Evolutionary conservation across 1,140 invertebrate genomes (phyloP), one percentile per base, ranked within the genome.

Genomic region (Gryllus bimaculatus): DNA sequence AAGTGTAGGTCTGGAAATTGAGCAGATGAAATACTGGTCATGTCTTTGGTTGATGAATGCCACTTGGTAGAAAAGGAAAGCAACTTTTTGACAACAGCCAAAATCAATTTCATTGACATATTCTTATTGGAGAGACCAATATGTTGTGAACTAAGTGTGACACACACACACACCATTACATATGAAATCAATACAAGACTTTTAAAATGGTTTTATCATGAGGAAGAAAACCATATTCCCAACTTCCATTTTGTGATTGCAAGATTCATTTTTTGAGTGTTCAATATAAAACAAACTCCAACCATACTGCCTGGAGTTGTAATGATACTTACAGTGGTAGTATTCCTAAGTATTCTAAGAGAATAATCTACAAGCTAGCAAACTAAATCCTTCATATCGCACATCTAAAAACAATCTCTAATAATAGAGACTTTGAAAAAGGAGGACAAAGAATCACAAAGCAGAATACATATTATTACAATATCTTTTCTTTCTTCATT

Each of bases 11-110:
- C 48, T 77, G 47, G 47, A 77, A 77, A 77, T 77, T 77, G 76
- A 77, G 76, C 76, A 77, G 13, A 77, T 77, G 48, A 77, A 77
- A 77, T 77, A 77, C 76, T 77, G 76, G 76, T 77, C 76, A 77
- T 48, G 76, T 77, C 76, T 77, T 77, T 77, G 76, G 76, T 77
- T 77, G 18, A n/a, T 77, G 47, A 77, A 47, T 77, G 21, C n/a
- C 76, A 77, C 76, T 77, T 49, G 76, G 76, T 66, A 66, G 54
- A 66, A 66, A 66, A 66, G 18, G 18, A 66, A 66, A 66, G 18
- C 54, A 66, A 66, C 18, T 66, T 10, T 10, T 13, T 66, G 54
- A 66, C 54, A 66, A 66, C 54, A 66, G 54, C 54, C 54, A 66
- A 66, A 66, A 66, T 13, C 54, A 66, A 66, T 66, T 66, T 66